These are phyloP conservation scores for Microcebus lehilahytsara DNA, from an alignment of 2,113 vertebrate genomes.

Conservation along the genomic window DNA sequence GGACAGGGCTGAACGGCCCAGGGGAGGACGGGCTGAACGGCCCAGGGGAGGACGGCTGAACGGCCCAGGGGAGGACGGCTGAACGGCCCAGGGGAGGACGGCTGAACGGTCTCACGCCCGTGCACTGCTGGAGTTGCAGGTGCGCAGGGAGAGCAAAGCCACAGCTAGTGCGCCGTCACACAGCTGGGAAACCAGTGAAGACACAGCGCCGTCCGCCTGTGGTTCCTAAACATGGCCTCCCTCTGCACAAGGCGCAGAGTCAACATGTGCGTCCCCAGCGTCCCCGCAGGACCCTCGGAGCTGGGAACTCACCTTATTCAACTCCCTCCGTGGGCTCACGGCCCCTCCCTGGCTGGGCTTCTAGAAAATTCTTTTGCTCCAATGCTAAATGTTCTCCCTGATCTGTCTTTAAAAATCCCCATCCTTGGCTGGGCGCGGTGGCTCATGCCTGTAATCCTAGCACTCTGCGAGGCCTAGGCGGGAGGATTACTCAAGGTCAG, in stretches of 20 bases:
- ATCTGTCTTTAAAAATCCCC: not conserved
- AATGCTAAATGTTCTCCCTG: not conserved
- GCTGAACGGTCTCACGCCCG: not conserved
- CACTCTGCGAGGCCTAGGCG: too few relatives aligned
- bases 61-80: slow-evolving; percentile 30
- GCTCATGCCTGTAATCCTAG: too few relatives aligned
- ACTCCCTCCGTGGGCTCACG: not conserved
- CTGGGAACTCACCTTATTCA: not conserved
- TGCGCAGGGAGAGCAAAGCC: slow-evolving; percentile 44
- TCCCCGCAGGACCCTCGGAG: fast-evolving
- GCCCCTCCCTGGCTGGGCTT: not conserved
- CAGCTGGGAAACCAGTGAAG: slow-evolving; percentile 55
- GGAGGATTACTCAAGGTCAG: too few relatives aligned
- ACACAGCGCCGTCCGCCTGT: not conserved
- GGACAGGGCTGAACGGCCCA: slow-evolving; percentile 31
- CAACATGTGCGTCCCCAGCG: not conserved
- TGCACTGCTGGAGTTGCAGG: slow-evolving; percentile 33
- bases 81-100: not conserved
- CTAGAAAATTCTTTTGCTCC: slow-evolving; percentile 10
- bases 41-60: not conserved
- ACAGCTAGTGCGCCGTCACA: not conserved
- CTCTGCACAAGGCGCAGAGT: not conserved
- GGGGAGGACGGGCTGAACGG: not conserved
- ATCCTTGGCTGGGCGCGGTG: fast-evolving
- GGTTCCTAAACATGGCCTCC: fast-evolving